Evolutionary conservation across 2,888 invertebrate species (phyloP), one percentile per base, ranked within the genome.

Genomic region (Coelopa pilipes): DNA sequence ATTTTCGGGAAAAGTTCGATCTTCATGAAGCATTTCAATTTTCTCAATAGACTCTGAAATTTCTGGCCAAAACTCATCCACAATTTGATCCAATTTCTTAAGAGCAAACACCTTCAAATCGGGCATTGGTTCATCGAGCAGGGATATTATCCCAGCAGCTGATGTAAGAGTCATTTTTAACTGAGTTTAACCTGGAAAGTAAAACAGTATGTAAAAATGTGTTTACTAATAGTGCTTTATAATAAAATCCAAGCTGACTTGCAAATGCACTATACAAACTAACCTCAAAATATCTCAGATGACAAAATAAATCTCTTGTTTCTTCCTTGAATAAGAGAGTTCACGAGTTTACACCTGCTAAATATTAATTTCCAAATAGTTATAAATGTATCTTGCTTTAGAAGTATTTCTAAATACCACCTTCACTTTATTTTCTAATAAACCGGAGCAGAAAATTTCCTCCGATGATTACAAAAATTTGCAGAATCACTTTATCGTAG

Each of bases 31-130:
- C 86, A 96, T 96, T 89, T 99, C 99, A 83, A 99, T 98, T 89
- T 97, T 98, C 83, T 96, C 96, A 81, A 99, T 96, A 15, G 97
- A 96, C 88, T 99, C 98, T 0, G 98, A 97, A 81, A 99, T 98
- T 89, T 99, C 98, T 11, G 98, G 96, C 98, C 98, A 99, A 89
- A 99, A 99, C 86, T 97, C 96, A 87, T 98, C 97, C 0, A 98
- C 98, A 82, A 99, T 96, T 84, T 92, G 91, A 88, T 98, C 95
- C 81, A 99, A 90, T 86, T 97, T 97, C 84, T 94, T 94, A 81
- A 99, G 88, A 17, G 98, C 98, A 87, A 97, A 98, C 45, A 95
- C 93, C 89, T 98, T 97, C 74, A 98, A 90, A 88, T 98, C 97
- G 15, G 95, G 92, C 90, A 96, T 94, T 70, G 96, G 94, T 88